Base-by-base conservation (phyloP, 2,888 invertebrate genomes). In the Xylota segnis region DNA sequence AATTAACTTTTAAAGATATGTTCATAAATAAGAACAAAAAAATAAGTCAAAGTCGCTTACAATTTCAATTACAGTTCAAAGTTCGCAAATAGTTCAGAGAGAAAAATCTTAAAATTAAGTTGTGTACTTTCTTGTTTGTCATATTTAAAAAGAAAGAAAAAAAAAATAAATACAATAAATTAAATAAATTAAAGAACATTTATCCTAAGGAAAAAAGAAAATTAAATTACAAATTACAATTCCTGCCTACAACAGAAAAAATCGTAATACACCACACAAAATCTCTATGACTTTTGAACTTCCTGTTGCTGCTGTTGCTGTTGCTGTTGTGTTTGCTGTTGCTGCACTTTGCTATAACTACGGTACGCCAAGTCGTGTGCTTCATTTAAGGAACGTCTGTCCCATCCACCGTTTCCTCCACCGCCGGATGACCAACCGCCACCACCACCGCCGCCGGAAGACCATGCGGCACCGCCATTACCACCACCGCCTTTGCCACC, bases 291-390 rank as follows among this genome's bases (percentile, higher is more conserved):
- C 87, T 87, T 87, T 87, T 83, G 74, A 70, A 74, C 65, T 65
- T 77, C 68, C 65, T 59, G 74, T 23, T 87, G 86, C n/a, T 86
- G 88, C 29, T 88, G 88, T 23, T 88, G 88, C 18, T 87, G 88
- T 34, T 87, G 88, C 14, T 88, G 87, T 34, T 88, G 88, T 34
- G 89, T 87, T 32, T 87, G 88, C 14, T 88, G 87, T 32, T 88
- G 88, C 29, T 92, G 92, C 89, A 93, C 91, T 32, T 93, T 92
- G 72, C 90, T 91, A 90, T 96, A 95, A 0, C 94, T 95, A 40
- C 94, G 94, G 91, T 97, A 97, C 0, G 96, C 96, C 79, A 96
- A 90, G 83, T 95, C 95, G 88, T 95, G 95, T 2, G 94, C 94
- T 75, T 93, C 91, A 87, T 93, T 92, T 71, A 94, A 91, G 0